Evolutionary conservation across 2,888 invertebrate genomes (phyloP), one percentile per base, ranked within the genome.

Genomic region (Callimorpha dominula): DNA sequence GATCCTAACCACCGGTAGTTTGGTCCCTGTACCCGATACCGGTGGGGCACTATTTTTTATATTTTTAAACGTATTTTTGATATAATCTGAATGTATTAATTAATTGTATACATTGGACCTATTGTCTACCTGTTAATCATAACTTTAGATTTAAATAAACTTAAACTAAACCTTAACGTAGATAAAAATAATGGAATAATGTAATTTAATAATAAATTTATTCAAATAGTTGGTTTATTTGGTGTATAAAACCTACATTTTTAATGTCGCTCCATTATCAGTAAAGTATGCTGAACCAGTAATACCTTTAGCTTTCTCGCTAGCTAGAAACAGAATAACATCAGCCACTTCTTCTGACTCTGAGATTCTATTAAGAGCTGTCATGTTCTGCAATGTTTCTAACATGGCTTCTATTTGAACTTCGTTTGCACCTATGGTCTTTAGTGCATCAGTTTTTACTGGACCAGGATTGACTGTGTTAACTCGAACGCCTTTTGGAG

Each of bases 381-480:
- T 3, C 11, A 14, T 43, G 31, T 68, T 60, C n/a, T 3, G 11
- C 0, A 49, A 1, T 20, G 14, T 14, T 31, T 62, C 17, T 15
- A 9, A 57, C 1, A 17, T 7, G 9, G 12, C 46, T 17, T 60
- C 14, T 17, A 11, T 0, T 5, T 52, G 31, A 11, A 52, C 66
- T 50, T 66, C 40, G 4, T 50, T 40, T 40, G 15, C 50, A 11
- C 52, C 66, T 46, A 52, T 40, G 9, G 50, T 66, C 4, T 9
- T 4, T 66, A 6, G 40, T 20, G 52, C 52, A 52, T 66, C 66
- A 17, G 66, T 66, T 14, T 3, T n/a, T 0, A 76, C 84, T 0
- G 78, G 77, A 8, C 85, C 86, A 17, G 86, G 85, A 64, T 83
- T 85, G 0, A 86, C 79, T 8, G 78, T 67, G 65, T 87, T 86